Percentiles rank a stretch among this genome's conserved stretches.
These are phyloP conservation scores for Cephalotes varians DNA, from an alignment of 2,888 invertebrate species.

Conservation along the genomic window DNA sequence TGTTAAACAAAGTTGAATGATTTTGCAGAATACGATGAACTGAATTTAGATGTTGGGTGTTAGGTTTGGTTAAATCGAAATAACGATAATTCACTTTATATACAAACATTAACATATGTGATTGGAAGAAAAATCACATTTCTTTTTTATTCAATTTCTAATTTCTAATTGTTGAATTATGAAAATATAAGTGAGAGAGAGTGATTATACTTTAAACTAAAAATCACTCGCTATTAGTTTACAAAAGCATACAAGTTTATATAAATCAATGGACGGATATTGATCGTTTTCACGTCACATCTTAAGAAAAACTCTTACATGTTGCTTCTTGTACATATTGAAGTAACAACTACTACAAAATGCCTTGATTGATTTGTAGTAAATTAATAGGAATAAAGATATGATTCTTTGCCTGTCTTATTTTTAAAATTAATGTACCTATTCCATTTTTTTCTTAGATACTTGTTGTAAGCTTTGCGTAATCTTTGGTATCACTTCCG, in stretches of 20 bases:
- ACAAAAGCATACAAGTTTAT: conserved; percentile 23
- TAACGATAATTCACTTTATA: background rate
- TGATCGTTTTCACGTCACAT: background rate
- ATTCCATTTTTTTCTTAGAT: conserved; percentile 73
- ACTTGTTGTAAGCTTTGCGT: conserved; percentile 61
- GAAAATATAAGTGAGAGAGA: conserved; percentile 35
- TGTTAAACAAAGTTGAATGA: no score
- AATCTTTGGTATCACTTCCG: conserved; percentile 90
- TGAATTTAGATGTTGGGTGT: no score
- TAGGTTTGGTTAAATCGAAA: no score
- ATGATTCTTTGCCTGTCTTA: background rate
- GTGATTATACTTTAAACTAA: conserved; percentile 1
- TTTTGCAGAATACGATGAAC: no score
- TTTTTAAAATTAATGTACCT: conserved; percentile 43
- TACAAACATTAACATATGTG: background rate
- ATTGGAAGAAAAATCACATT: background rate
- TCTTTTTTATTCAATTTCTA: conserved; percentile 8
- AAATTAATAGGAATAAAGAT: background rate
- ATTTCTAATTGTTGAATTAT: conserved; percentile 40
- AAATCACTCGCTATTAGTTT: background rate
- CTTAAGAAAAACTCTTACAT: background rate
- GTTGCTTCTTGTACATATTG: background rate
- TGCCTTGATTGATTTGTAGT: background rate
- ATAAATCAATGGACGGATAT: background rate
- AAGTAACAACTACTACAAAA: background rate